Conservation (phyloP, 1,140 invertebrate genomes). For the Cataglyphis hispanica region DNA sequence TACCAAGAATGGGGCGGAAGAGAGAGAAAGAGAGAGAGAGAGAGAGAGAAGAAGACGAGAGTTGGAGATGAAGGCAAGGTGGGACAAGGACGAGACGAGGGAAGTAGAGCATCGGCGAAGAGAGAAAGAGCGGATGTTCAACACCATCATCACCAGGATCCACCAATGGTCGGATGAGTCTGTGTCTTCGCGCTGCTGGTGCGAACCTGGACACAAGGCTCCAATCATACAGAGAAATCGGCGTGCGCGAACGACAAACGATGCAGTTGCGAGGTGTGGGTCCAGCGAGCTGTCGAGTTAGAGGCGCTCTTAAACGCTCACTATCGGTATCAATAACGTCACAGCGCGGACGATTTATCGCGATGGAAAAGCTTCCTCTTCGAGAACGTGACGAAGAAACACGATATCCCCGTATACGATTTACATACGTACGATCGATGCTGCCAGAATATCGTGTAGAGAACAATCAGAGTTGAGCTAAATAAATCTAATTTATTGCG, state of each 20-base stretch:
- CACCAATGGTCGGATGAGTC: constrained; percentile 59
- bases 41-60: constrained; percentile 1
- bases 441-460: not conserved
- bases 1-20: constrained; percentile 45
- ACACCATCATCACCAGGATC: constrained; percentile 52
- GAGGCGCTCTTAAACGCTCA: constrained; percentile 53
- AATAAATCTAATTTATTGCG: not conserved
- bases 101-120: constrained; percentile 11
- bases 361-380: constrained; percentile 36
- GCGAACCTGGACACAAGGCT: constrained; percentile 65
- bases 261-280: constrained; percentile 19
- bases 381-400: constrained; percentile 5
- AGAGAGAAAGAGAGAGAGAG: not conserved
- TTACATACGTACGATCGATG: constrained; percentile 2
- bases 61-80: not conserved
- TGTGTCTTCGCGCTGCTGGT: constrained; percentile 55
- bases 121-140: constrained; percentile 43
- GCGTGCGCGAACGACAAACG: constrained; percentile 16
- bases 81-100: not conserved
- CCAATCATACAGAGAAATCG: constrained; percentile 72
- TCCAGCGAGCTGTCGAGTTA: constrained; percentile 34
- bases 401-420: not conserved
- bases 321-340: constrained; percentile 64
- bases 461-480: not conserved
- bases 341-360: constrained; percentile 46